A percentile compares a stretch with the other conserved stretches of the same genome.
Evolutionary conservation across 2,797 vertebrate genomes (phyloP).

Genomic region (Hippoglossus hippoglossus): DNA sequence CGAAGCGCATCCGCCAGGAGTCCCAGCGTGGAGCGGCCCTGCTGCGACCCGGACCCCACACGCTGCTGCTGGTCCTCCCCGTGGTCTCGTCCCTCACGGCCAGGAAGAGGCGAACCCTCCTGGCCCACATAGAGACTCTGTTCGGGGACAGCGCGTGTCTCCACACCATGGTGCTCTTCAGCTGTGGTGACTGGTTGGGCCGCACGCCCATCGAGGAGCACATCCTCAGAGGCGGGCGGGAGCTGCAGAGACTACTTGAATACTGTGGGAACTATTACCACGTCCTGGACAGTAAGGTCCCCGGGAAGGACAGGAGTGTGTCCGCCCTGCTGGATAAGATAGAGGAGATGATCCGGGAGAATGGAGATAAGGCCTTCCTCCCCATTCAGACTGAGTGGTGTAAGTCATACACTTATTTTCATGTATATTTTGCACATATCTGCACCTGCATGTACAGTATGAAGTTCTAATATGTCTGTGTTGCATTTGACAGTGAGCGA

Average conservation of each 20-base stretch:
- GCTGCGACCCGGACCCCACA: slow-evolving; percentile 84
- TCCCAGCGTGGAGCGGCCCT: slow-evolving; percentile 82
- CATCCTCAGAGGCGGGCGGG: slow-evolving; percentile 81
- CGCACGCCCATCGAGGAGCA: slow-evolving; percentile 85
- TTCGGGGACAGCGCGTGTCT: slow-evolving; percentile 80
- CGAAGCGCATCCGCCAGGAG: slow-evolving; percentile 79
- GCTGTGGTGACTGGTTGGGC: slow-evolving; percentile 85
- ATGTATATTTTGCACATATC: not conserved
- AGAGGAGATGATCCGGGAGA: slow-evolving; percentile 86
- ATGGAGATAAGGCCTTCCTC: slow-evolving; percentile 83
- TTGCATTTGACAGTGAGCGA: slow-evolving; percentile 80
- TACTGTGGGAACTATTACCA: slow-evolving; percentile 86
- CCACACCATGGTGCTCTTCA: slow-evolving; percentile 86
- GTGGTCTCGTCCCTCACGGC: slow-evolving; percentile 83
- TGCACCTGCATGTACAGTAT: no score
- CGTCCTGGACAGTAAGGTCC: slow-evolving; percentile 84
- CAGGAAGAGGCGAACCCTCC: slow-evolving; percentile 81
- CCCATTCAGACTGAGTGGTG: slow-evolving; percentile 82
- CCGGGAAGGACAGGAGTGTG: slow-evolving; percentile 80
- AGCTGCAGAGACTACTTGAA: slow-evolving; percentile 82
- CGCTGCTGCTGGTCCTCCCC: slow-evolving; percentile 83
- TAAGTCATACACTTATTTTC: slow-evolving; percentile 55
- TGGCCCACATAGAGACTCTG: slow-evolving; percentile 83
- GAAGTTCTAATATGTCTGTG: slow-evolving; percentile 39
- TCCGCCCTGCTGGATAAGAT: slow-evolving; percentile 83